Base-by-base conservation (phyloP, 2,797 vertebrate genomes). In the Lagodon rhomboides region DNA sequence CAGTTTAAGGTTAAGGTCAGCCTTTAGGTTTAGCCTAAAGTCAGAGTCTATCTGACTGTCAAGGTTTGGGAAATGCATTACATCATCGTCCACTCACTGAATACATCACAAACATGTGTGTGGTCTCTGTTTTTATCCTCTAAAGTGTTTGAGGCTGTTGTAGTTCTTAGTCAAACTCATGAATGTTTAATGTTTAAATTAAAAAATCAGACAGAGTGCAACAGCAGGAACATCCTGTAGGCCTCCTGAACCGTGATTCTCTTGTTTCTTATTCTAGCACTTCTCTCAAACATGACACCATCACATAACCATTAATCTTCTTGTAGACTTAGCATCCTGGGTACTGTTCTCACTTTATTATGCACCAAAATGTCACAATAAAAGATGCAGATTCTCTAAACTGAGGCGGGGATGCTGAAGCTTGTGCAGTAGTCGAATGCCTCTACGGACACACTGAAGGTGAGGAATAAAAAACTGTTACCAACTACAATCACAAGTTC, bases 141-240 rank as follows among this genome's bases (percentile, higher is more conserved):
- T 16, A 8, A 27, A 15, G 30, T 44, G 70, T 54, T 44, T 22
- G 38, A 22, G 50, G 63, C 50, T 34, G 12, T 22, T 74, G 65
- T 47, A 17, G n/a, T 68, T 41, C 70, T 46, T 3, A 49, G 18
- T 43, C 65, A 66, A 55, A 76, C 43, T 50, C 18, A 50, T 67
- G 23, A 55, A 56, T 68, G 27, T 81, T 81, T 75, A 34, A 71
- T 44, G 55, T 53, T 69, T 30, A 54, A 49, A 38, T 25, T 66
- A n/a, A 59, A 30, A n/a, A 70, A 12, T 23, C 53, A 13, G 58
- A 67, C 6, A 5, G 18, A 17, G 43, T 12, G 43, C 5, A 53
- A 17, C 23, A 60, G 6, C 60, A 18, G 12, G 30, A 55, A 22
- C 49, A n/a, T 51, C 46, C 30, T 15, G n/a, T 7, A 20, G 10